Percentiles rank a stretch among this genome's conserved stretches.
Evolutionary conservation across 1,140 invertebrate species (phyloP).

Genomic region (Sinonovacula constricta): DNA sequence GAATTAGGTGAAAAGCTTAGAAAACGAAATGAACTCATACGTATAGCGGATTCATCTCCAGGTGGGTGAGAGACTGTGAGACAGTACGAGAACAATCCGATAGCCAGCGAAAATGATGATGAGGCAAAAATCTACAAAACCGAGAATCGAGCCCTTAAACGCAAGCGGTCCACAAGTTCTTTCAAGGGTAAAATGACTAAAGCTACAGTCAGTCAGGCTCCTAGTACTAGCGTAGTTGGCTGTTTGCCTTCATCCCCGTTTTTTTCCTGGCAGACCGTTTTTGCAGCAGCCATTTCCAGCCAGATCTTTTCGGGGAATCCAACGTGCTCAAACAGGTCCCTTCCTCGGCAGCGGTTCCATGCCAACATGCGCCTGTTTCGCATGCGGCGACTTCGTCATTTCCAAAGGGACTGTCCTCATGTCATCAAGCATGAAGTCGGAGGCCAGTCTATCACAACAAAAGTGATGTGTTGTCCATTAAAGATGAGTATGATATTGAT

Average conservation of each 20-base stretch:
- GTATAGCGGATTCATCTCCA: conserved; percentile 4
- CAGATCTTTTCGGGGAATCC: not conserved
- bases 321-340: not conserved
- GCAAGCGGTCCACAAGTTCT: not conserved
- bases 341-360: not conserved
- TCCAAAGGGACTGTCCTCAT: conserved; percentile 6
- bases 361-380: conserved; percentile 2
- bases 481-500: conserved; percentile 26
- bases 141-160: conserved; percentile 9
- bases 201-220: not conserved
- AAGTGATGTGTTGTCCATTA: not conserved
- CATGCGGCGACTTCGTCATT: conserved; percentile 9
- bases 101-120: conserved; percentile 17
- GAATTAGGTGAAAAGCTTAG: not conserved
- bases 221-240: too few relatives aligned
- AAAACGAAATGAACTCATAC: conserved; percentile 13
- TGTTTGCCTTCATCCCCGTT: not conserved
- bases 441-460: not conserved
- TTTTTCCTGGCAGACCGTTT: not conserved
- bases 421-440: not conserved
- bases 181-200: not conserved
- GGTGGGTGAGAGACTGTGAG: not conserved
- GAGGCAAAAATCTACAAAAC: conserved; percentile 3
- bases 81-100: conserved; percentile 1
- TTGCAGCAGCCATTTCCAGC: not conserved